phyloP scores from a whole-genome alignment of 2,113 vertebrate genomes.

The Nanorana parkeri region DNA sequence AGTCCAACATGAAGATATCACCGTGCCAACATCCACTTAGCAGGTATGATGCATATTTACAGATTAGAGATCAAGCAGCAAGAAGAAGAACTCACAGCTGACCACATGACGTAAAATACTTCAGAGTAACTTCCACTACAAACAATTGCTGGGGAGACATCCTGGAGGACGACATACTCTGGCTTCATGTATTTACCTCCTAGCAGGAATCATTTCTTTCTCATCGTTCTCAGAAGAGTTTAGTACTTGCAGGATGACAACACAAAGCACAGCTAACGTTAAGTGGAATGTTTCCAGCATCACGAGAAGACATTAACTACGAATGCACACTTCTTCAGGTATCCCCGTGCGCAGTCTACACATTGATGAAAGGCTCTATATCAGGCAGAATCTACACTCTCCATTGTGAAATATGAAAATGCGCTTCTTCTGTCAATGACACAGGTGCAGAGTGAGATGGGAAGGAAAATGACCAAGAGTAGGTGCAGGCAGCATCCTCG shows the following conservation, averaged over 20 bases:
- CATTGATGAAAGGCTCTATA: not conserved
- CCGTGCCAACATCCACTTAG: not conserved
- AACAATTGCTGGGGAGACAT: not conserved
- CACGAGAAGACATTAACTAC: not conserved
- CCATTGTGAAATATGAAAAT: not conserved
- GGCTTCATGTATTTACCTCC: not conserved
- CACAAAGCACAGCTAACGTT: no score
- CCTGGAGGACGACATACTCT: not conserved
- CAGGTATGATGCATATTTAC: not conserved
- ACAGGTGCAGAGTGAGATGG: not conserved
- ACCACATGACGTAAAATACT: not conserved
- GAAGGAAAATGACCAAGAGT: not conserved
- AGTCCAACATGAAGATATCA: slow-evolving; percentile 68
- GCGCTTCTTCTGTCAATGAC: not conserved
- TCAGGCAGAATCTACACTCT: not conserved
- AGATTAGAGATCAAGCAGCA: not conserved
- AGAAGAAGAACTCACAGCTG: not conserved
- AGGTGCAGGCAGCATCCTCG: not conserved
- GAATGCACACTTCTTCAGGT: not conserved
- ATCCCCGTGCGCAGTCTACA: not conserved
- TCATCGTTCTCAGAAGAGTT: not conserved
- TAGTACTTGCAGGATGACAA: not conserved
- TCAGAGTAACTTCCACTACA: not conserved
- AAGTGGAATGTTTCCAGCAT: not conserved
- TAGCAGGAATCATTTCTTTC: not conserved